Percentiles rank a stretch among this genome's conserved stretches.
Evolutionary conservation across 2,113 vertebrate species (phyloP).

Genomic region (Mionectes macconnelli): DNA sequence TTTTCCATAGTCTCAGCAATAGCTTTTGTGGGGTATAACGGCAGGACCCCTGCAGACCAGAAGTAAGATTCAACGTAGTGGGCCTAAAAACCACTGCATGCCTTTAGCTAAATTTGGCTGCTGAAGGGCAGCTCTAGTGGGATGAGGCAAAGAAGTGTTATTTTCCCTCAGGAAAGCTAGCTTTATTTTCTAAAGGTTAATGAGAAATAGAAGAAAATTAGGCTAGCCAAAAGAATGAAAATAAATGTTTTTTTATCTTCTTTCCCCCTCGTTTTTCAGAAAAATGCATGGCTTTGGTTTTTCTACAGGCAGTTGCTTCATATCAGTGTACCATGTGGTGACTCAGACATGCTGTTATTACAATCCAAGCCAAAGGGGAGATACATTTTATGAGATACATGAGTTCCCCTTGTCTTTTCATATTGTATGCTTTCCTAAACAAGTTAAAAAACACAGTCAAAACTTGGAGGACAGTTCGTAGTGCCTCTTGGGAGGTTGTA

Average conservation of each 20-base stretch:
- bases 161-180: constrained; percentile 63
- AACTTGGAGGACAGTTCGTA: not conserved
- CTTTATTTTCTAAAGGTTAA: constrained; percentile 74
- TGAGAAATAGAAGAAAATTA: constrained; percentile 70
- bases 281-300: constrained; percentile 72
- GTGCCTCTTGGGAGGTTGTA: not conserved
- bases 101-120: constrained; percentile 51
- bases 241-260: constrained; percentile 44
- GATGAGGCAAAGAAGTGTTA: constrained; percentile 52
- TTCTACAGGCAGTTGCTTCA: constrained; percentile 68
- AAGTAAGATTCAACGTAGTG: constrained; percentile 29
- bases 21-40: constrained; percentile 25
- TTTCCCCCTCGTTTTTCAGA: constrained; percentile 49
- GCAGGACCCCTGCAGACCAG: constrained; percentile 40
- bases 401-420: constrained; percentile 26
- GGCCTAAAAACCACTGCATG: constrained; percentile 55
- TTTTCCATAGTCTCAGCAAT: constrained; percentile 49
- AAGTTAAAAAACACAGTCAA: not conserved
- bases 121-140: constrained; percentile 33
- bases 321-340: constrained; percentile 67
- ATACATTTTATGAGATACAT: constrained; percentile 47
- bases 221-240: constrained; percentile 75
- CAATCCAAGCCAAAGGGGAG: constrained; percentile 59
- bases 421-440: not conserved
- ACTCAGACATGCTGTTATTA: constrained; percentile 67